These are phyloP conservation scores for Riparia riparia DNA, from an alignment of 2,113 vertebrate species.

Conservation along the genomic window DNA sequence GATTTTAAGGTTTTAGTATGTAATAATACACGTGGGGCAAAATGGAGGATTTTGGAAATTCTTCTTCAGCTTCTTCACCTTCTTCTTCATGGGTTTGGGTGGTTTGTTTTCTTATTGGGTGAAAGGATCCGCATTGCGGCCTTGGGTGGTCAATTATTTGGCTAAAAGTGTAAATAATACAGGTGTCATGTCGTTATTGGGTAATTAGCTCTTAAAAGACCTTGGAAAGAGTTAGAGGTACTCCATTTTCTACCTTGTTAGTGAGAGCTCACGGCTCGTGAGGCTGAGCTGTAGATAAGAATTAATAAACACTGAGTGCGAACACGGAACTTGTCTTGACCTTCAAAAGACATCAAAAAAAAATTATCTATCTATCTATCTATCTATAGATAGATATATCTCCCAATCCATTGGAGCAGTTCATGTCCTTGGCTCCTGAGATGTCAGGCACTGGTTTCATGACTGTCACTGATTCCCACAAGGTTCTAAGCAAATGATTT, in stretches of 20 bases:
- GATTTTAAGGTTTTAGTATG: neutral
- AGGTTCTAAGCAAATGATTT: neutral
- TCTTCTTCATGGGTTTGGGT: neutral
- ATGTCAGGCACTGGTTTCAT: neutral
- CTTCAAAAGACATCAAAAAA: neutral
- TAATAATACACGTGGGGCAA: too few relatives aligned
- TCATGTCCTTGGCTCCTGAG: neutral
- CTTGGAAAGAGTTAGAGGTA: neutral
- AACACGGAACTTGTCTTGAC: neutral
- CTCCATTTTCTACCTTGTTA: neutral
- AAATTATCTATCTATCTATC: too few relatives aligned
- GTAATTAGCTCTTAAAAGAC: neutral
- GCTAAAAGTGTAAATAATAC: neutral
- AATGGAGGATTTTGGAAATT: neutral
- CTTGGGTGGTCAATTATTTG: neutral
- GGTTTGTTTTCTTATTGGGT: neutral
- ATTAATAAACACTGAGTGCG: neutral
- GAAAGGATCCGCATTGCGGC: neutral
- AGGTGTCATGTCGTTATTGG: neutral
- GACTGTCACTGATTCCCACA: neutral
- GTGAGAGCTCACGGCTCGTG: neutral
- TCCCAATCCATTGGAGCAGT: neutral
- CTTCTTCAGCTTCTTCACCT: too few relatives aligned
- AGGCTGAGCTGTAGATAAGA: neutral
- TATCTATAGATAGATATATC: too few relatives aligned